Evolutionary conservation across 2,797 vertebrate genomes (phyloP).

Genomic region (Ataeniobius toweri): DNA sequence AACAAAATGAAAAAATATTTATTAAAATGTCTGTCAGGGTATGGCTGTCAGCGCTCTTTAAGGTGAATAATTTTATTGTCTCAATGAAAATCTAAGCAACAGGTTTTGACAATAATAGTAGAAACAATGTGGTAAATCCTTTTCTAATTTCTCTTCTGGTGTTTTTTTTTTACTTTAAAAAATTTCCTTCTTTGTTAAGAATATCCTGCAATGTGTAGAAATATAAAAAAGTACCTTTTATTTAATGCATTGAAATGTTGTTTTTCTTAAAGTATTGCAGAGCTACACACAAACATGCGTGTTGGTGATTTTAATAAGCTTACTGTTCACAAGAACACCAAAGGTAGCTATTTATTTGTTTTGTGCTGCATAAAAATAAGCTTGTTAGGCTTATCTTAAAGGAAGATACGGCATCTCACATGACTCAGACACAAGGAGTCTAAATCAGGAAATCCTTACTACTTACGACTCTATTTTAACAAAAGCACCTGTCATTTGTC

Average conservation of each 20-base stretch:
- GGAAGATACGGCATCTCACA: neutral
- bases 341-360: neutral
- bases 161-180: neutral
- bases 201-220: neutral
- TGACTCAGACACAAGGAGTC: neutral
- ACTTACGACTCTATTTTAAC: neutral
- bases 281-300: neutral
- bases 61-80: neutral
- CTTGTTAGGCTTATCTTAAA: neutral
- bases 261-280: neutral
- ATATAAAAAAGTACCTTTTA: neutral
- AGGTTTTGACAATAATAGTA: neutral
- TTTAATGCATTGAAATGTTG: neutral
- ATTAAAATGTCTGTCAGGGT: neutral
- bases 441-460: slow-evolving; percentile 1
- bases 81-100: neutral
- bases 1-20: neutral
- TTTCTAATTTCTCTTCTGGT: neutral
- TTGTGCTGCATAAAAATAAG: neutral
- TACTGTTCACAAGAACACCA: neutral
- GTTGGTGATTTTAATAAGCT: neutral
- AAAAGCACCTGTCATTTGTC: slow-evolving; percentile 3
- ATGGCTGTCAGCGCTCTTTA: neutral
- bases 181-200: neutral
- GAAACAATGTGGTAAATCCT: neutral